Conservation (phyloP, 2,113 vertebrate genomes). For the Calonectris borealis region DNA sequence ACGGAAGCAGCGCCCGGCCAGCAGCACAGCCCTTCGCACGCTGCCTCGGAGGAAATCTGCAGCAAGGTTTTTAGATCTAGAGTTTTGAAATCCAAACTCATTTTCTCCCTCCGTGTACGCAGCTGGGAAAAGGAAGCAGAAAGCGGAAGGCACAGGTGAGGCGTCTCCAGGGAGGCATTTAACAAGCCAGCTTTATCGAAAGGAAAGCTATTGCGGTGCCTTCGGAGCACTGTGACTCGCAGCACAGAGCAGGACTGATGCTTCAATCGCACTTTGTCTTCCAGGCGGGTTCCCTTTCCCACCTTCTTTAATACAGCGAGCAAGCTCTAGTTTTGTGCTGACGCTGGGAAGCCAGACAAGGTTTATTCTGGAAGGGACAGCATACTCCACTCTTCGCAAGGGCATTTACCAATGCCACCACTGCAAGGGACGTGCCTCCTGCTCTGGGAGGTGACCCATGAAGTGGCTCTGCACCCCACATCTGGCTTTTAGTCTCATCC, state of each 20-base stretch:
- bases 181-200: background rate
- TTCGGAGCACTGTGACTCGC: accelerated
- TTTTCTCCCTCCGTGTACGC: background rate
- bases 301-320: background rate
- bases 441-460: background rate
- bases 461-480: background rate
- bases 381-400: accelerated
- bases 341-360: background rate
- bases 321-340: background rate
- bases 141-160: background rate
- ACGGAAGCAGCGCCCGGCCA: accelerated
- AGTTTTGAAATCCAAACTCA: background rate
- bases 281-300: background rate
- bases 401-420: background rate
- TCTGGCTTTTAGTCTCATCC: background rate
- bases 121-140: background rate
- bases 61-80: background rate
- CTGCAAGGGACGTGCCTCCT: background rate
- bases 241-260: background rate
- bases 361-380: background rate
- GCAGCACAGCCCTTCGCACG: accelerated
- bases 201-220: background rate
- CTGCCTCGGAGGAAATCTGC: background rate
- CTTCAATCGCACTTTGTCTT: background rate
- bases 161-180: background rate